Base-by-base conservation (phyloP, 1,140 invertebrate genomes). In the Trichonephila inaurata region DNA sequence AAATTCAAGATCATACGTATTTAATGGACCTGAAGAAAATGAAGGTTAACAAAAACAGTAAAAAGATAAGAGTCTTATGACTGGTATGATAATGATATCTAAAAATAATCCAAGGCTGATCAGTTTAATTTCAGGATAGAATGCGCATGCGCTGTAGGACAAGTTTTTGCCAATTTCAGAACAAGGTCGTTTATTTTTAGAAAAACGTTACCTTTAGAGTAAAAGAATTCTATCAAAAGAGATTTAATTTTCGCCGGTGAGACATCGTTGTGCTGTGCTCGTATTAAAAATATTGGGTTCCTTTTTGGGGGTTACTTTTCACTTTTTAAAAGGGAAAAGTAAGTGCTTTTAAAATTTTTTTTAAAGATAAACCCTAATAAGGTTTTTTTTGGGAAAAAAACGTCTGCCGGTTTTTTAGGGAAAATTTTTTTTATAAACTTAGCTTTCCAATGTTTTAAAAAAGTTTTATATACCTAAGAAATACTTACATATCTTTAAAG, bases 41-140 rank as follows among this genome's bases (percentile, higher is more conserved):
- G 82, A 58, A 60, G 82, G 51, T 83, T 51, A 58, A 77, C 19
- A 77, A 7, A 28, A 40, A 3, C 28, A 77, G 72, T 33, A 40
- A 33, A 33, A 33, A 33, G 28, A 83, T n/a, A 44, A n/a, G 51
- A 60, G 44, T 83, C 82, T 83, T 83, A 60, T 83, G 82, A 83
- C 82, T 60, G 2, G 5, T 83, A 83, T 51, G 40, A 12, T 24
- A 51, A 60, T 60, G 44, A 83, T 83, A n/a, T n/a, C 82, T 83
- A 58, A 24, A 83, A 83, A 83, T 83, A 83, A n/a, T 21, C 58
- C 82, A 83, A 83, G 82, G 82, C 21, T 83, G 82, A n/a, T 83
- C 82, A n/a, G 82, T 83, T 58, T 51, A 58, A 6, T n/a, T 8
- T n/a, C 12, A 24, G 58, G 44, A 60, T 24, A 19, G 18, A 28